A percentile compares a stretch with the other conserved stretches of the same genome.
phyloP scores from a whole-genome alignment of 1,140 invertebrate species.

The Drosophila bipectinata region DNA sequence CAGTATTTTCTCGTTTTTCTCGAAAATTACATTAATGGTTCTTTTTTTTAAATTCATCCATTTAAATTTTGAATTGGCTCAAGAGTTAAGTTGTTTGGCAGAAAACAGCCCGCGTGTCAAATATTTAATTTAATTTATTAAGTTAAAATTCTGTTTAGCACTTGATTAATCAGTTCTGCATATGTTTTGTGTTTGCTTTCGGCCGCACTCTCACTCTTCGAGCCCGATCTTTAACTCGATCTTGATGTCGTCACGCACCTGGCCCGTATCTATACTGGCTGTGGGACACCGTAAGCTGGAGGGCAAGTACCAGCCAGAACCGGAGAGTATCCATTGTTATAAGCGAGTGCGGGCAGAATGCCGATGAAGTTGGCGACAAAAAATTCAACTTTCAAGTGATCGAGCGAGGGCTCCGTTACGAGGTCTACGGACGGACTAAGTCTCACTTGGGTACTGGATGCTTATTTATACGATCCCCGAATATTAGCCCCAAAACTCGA shows the following conservation, averaged over 20 bases:
- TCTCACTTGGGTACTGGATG: conserved; percentile 18
- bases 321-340: conserved; percentile 44
- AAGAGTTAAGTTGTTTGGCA: background rate
- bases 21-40: background rate
- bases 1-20: background rate
- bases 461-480: conserved; percentile 58
- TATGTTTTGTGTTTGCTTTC: conserved; percentile 54
- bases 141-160: conserved; percentile 50
- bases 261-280: conserved; percentile 72
- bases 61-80: background rate
- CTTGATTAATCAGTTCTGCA: conserved; percentile 63
- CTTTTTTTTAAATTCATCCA: background rate
- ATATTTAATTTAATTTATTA: conserved; percentile 41
- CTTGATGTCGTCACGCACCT: conserved; percentile 66
- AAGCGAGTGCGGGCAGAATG: conserved; percentile 33
- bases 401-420: conserved; percentile 18
- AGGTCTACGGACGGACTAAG: conserved; percentile 55
- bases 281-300: conserved; percentile 51
- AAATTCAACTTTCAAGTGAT: conserved; percentile 46
- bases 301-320: conserved; percentile 55
- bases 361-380: conserved; percentile 23
- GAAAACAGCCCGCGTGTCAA: conserved; percentile 1
- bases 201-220: conserved; percentile 34
- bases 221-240: conserved; percentile 34
- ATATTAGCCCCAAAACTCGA: conserved; percentile 1